Conservation (phyloP, 2,797 vertebrate genomes). For the Myotis findleyi region DNA sequence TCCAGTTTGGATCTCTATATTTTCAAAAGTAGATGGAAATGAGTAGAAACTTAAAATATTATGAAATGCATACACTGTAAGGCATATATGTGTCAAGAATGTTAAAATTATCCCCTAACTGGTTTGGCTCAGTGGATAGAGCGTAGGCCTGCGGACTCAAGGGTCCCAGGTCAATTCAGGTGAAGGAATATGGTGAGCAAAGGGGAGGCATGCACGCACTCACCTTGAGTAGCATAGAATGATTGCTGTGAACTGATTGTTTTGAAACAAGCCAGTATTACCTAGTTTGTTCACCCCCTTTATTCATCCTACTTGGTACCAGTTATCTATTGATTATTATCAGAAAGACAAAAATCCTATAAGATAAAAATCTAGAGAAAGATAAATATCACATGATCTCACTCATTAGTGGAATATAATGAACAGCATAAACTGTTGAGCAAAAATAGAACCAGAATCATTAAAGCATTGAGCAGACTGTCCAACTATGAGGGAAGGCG, state of each 20-base stretch:
- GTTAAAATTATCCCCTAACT: not conserved
- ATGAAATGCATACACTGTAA: not conserved
- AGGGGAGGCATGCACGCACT: fast-evolving
- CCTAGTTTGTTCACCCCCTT: not conserved
- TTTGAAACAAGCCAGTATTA: not conserved
- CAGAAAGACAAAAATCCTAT: not conserved
- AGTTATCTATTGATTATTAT: not conserved
- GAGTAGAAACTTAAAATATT: constrained; percentile 2
- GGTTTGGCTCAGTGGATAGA: too few species aligned
- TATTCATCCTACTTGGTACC: not conserved
- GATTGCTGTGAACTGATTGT: too few species aligned
- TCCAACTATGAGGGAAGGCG: too few species aligned
- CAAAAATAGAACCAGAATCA: too few species aligned
- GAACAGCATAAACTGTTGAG: too few species aligned
- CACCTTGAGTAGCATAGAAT: not conserved
- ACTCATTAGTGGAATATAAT: too few species aligned
- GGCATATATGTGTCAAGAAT: not conserved
- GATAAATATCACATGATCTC: too few species aligned
- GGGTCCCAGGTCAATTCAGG: too few species aligned
- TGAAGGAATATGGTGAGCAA: not conserved
- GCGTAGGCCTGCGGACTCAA: too few species aligned
- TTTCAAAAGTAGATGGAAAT: constrained; percentile 43
- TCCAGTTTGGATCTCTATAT: not conserved
- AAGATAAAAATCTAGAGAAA: not conserved
- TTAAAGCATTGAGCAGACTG: too few species aligned